Conservation (phyloP, 1,140 invertebrate genomes). For the Drosophila teissieri region DNA sequence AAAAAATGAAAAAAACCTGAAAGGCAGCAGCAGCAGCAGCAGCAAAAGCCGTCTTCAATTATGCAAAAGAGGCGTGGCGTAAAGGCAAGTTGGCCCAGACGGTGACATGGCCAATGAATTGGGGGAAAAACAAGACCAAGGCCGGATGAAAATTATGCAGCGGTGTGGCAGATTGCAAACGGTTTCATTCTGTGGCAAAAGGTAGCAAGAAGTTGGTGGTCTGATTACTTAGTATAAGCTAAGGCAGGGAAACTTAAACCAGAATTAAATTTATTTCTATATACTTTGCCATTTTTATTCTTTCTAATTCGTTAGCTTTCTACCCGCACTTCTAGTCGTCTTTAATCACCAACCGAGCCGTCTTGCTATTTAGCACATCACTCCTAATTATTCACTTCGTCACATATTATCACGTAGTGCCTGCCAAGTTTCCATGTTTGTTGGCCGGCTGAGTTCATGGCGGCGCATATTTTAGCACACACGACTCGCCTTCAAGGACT, state of each 20-base stretch:
- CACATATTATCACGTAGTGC: conserved; percentile 49
- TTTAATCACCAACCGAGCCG: conserved; percentile 19
- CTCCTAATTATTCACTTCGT: conserved; percentile 46
- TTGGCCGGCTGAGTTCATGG: conserved; percentile 30
- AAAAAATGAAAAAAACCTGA: conserved; percentile 1
- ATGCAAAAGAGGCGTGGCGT: conserved; percentile 56
- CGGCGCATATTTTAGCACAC: conserved; percentile 41
- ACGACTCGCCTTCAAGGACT: conserved; percentile 25
- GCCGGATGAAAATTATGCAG: conserved; percentile 28
- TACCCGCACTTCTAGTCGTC: background rate
- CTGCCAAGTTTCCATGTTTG: conserved; percentile 43
- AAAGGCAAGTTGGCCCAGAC: conserved; percentile 32
- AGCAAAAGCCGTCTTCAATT: conserved; percentile 37
- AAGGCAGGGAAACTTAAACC: background rate
- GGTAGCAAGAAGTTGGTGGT: conserved; percentile 4
- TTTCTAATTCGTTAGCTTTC: no score
- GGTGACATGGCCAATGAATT: conserved; percentile 56
- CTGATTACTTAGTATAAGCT: conserved; percentile 25
- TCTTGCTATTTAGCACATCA: conserved; percentile 24
- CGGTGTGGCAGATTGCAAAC: conserved; percentile 22
- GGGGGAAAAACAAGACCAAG: conserved; percentile 44
- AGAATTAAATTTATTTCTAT: no score
- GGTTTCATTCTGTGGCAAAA: conserved; percentile 13
- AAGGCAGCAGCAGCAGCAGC: conserved; percentile 1
- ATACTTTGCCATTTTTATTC: no score